Evolutionary conservation across 2,888 invertebrate species (phyloP).

Genomic region (Philhelius pedissequus): DNA sequence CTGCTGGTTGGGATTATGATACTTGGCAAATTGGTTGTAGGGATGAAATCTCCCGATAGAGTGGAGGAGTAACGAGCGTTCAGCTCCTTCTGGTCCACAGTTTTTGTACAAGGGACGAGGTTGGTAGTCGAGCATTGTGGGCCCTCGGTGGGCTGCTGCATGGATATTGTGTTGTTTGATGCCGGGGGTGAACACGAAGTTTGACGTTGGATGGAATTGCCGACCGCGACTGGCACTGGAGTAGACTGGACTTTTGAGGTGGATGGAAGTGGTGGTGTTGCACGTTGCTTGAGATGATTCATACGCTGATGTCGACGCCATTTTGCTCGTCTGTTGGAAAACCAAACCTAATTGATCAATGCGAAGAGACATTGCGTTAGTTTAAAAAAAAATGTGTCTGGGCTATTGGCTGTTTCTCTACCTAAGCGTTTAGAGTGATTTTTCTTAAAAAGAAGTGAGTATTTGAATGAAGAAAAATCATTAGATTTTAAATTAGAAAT

Average conservation of each 20-base stretch:
- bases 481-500: not conserved
- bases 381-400: slow-evolving; percentile 74
- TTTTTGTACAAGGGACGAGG: not conserved
- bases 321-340: slow-evolving; percentile 99
- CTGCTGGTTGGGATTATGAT: slow-evolving; percentile 29
- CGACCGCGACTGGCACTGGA: slow-evolving; percentile 22
- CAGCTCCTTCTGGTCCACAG: slow-evolving; percentile 9
- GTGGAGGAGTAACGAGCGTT: slow-evolving; percentile 23
- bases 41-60: slow-evolving; percentile 50
- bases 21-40: slow-evolving; percentile 38
- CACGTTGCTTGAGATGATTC: slow-evolving; percentile 92
- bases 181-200: slow-evolving; percentile 15
- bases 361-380: slow-evolving; percentile 81
- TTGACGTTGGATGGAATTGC: slow-evolving; percentile 17
- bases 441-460: not conserved
- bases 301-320: slow-evolving; percentile 98
- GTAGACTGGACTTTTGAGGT: slow-evolving; percentile 77
- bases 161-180: slow-evolving; percentile 71
- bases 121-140: slow-evolving; percentile 63
- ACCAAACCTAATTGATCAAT: slow-evolving; percentile 97
- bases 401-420: not conserved
- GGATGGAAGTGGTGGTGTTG: slow-evolving; percentile 81
- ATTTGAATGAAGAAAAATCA: not conserved
- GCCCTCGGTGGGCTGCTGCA: slow-evolving; percentile 77
- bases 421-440: not conserved